Base-by-base conservation (phyloP, 2,113 vertebrate genomes). In the Callocephalon fimbriatum region DNA sequence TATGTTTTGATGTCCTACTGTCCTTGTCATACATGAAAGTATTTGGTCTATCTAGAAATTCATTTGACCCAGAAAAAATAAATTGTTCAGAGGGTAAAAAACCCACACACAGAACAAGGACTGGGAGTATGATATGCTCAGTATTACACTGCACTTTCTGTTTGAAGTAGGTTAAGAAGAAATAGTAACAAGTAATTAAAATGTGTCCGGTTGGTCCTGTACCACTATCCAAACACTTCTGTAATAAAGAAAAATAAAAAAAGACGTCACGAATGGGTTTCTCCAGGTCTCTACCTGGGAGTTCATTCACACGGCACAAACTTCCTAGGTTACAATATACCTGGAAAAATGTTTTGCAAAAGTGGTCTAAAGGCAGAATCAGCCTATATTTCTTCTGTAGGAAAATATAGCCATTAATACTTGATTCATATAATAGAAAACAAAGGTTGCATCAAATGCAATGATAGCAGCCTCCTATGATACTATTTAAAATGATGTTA, bases 21-120 rank as follows among this genome's bases (percentile, higher is more conserved):
- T 97, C 97, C 97, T 98, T 97, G 95, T 95, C 97, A 96, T 82
- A 97, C 85, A 97, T 97, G 86, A 97, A 98, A 98, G 96, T 94
- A 87, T 95, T 97, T 93, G 78, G 83, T 96, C 95, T 97, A 91
- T 93, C 94, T 63, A 97, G 97, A 97, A 98, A 96, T 94, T 95
- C 90, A 66, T 91, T 98, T 98, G 97, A 98, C 97, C 95, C 88
- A 97, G 96, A 98, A 98, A 97, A 94, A 97, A 93, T 74, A 98
- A 97, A 97, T 89, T 76, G 78, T 78, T 96, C 72, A 88, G 80
- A 6, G 45, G 26, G 11, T 63, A 71, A 97, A 97, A 96, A 72
- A 18, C 14, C 40, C 85, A 85, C 88, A 74, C 94, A 96, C 53
- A 94, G 78, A 91, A 91, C 45, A 85, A 77, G 79, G 51, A 54